Base-by-base conservation (phyloP, 2,797 vertebrate species). In the Fratercula arctica region DNA sequence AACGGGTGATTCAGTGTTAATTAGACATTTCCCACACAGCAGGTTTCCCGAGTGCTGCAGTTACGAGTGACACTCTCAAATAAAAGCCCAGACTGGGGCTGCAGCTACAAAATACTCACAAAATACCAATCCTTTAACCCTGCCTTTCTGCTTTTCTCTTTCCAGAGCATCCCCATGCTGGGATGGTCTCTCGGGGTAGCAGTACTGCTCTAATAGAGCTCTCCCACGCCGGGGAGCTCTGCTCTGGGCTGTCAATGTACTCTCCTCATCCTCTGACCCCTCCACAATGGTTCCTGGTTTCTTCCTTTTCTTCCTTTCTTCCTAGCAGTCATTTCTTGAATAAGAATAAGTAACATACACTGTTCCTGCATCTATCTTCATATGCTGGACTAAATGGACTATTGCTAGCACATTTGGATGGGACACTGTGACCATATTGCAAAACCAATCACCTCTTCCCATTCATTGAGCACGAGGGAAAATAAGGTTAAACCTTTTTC, bases 11-110 rank as follows among this genome's bases (percentile, higher is more conserved):
- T 96, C 88, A 91, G 53, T 60, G 88, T 57, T 93, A 95, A 94
- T 97, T 74, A 92, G 53, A 89, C 90, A 88, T 80, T 91, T 92
- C 87, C 92, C 86, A 92, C 3, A 0, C 93, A 68, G 93, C 67
- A 94, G 80, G 77, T 67, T 70, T 89, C 67, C 81, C 2, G 2
- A 87, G 68, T 59, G 83, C 95, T 92, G 80, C 83, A 82, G 56
- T 93, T 90, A 89, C 2, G 26, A 92, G 35, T 80, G 64, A 82
- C 69, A 74, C 39, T 51, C 33, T 81, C 59, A 83, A 87, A 92
- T 53, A 88, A 94, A 95, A 93, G 59, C 61, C 19, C 88, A 87
- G 59, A 26, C 26, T 76, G 74, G 66, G 45, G 43, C 41, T 85
- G 70, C 67, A 92, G 54, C 17, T 86, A 64, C 31, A 67, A 90